Conservation (phyloP, 2,113 vertebrate genomes). For the Mesoclemmys tuberculata region DNA sequence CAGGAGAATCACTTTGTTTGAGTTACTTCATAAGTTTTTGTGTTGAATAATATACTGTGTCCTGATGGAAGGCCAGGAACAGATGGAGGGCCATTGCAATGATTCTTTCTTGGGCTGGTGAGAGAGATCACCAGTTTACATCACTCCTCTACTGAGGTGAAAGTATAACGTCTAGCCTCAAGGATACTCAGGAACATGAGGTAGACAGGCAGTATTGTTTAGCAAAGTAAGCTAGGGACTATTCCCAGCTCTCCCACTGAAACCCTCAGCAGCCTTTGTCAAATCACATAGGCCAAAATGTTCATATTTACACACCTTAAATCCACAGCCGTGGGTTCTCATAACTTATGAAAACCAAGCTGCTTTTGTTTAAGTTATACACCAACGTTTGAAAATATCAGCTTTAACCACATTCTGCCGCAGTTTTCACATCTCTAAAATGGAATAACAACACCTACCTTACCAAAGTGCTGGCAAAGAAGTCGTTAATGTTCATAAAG, state of each 20-base stretch:
- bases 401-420: neutral
- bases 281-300: neutral
- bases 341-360: neutral
- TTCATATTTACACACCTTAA: neutral
- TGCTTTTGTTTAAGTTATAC: accelerated
- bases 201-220: neutral
- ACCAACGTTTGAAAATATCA: neutral
- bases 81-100: neutral
- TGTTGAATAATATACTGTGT: neutral
- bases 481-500: neutral
- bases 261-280: accelerated
- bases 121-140: neutral
- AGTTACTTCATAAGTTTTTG: neutral
- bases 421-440: neutral
- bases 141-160: neutral
- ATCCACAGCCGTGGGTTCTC: neutral
- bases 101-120: neutral
- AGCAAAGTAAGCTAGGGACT: neutral
- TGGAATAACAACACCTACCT: accelerated
- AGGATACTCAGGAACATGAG: neutral
- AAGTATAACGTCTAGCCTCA: neutral
- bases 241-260: too few relatives aligned
- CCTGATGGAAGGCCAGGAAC: neutral
- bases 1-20: neutral
- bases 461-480: neutral